These are phyloP conservation scores for Eledone cirrhosa DNA, from an alignment of 2,888 invertebrate species.

Conservation along the genomic window DNA sequence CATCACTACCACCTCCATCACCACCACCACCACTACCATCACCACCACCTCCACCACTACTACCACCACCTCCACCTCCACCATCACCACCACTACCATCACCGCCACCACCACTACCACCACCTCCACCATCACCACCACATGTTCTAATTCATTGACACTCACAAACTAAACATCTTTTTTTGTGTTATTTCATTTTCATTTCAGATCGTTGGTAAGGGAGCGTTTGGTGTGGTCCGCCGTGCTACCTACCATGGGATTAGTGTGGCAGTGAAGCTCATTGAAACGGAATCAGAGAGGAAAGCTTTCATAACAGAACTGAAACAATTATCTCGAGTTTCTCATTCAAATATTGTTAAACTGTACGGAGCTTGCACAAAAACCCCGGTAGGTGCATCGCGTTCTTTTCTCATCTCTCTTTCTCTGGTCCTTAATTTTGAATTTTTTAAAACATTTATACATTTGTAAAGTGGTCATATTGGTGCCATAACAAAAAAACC, in stretches of 20 bases:
- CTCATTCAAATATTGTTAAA: slow-evolving; percentile 91
- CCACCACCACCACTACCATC: too few relatives aligned
- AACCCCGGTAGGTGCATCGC: slow-evolving; percentile 65
- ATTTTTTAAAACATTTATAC: too few relatives aligned
- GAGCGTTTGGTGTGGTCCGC: slow-evolving; percentile 93
- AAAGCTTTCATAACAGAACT: slow-evolving; percentile 88
- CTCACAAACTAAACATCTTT: too few relatives aligned
- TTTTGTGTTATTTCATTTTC: neutral
- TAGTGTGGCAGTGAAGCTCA: slow-evolving; percentile 91
- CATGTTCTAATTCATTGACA: too few relatives aligned
- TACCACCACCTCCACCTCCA: neutral
- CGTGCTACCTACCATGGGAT: slow-evolving; percentile 86
- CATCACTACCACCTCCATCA: slow-evolving; percentile 5
- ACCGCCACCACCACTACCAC: neutral
- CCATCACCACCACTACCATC: neutral
- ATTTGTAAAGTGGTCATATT: too few relatives aligned
- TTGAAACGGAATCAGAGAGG: slow-evolving; percentile 87
- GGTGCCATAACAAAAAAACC: too few relatives aligned
- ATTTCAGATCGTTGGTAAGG: slow-evolving; percentile 70
- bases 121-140: too few relatives aligned
- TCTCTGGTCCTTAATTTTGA: too few relatives aligned
- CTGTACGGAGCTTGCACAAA: slow-evolving; percentile 89
- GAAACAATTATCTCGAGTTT: slow-evolving; percentile 85
- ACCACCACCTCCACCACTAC: too few relatives aligned
- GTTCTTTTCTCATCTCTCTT: too few relatives aligned